Percentiles rank a stretch among this genome's conserved stretches.
phyloP scores from a whole-genome alignment of 2,797 vertebrate species.

The Pseudopleuronectes americanus region DNA sequence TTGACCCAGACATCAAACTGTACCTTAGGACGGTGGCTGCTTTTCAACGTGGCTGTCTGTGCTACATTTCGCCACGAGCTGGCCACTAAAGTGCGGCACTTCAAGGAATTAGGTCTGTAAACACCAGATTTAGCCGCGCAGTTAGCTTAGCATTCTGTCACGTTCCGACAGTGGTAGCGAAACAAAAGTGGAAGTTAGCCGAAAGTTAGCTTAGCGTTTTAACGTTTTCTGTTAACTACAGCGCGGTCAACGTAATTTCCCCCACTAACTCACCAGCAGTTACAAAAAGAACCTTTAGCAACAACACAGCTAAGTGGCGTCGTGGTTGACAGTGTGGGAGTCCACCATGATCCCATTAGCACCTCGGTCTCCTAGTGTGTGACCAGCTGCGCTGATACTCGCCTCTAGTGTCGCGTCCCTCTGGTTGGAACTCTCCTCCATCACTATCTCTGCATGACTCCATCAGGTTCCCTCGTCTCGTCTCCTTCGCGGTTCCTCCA shows the following conservation, averaged over 20 bases:
- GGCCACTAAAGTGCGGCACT: neutral
- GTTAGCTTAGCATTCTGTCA: slow-evolving; percentile 55
- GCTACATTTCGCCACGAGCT: neutral
- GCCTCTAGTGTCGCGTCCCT: slow-evolving; percentile 13
- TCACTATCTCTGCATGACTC: neutral
- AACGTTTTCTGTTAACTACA: neutral
- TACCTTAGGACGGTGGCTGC: accelerated
- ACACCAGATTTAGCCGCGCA: neutral
- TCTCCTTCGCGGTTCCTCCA: neutral
- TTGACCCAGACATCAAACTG: neutral
- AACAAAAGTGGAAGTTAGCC: neutral
- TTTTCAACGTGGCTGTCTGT: too few relatives aligned
- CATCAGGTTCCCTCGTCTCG: neutral
- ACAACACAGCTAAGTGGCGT: too few relatives aligned
- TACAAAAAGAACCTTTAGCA: too few relatives aligned
- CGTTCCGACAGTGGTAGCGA: neutral
- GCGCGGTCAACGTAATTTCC: neutral
- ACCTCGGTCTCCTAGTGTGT: too few relatives aligned
- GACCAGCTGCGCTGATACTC: slow-evolving; percentile 18
- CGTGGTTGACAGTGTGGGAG: too few relatives aligned
- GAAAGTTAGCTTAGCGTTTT: neutral
- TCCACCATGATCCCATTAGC: too few relatives aligned
- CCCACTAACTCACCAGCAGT: too few relatives aligned
- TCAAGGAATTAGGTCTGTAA: accelerated
- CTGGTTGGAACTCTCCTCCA: neutral